Percentiles rank a stretch among this genome's conserved stretches.
These are phyloP conservation scores for Centropristis striata DNA, from an alignment of 2,113 vertebrate genomes.

Conservation along the genomic window DNA sequence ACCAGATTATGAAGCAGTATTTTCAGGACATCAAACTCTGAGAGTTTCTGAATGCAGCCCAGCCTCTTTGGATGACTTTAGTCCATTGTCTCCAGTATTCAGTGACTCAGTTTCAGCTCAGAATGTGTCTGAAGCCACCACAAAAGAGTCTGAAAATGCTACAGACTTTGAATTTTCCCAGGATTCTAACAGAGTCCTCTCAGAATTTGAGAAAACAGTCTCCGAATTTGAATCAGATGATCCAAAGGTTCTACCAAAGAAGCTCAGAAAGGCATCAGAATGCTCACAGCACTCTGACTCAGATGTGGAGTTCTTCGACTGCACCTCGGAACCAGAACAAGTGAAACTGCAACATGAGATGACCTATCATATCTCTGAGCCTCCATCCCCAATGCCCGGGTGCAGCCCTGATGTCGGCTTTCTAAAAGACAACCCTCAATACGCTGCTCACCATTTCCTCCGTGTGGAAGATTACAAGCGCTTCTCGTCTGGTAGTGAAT, in stretches of 20 bases:
- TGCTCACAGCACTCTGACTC: conserved; percentile 74
- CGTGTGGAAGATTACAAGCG: conserved; percentile 53
- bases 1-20: conserved; percentile 60
- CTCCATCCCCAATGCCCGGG: conserved; percentile 66
- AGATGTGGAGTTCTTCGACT: conserved; percentile 83
- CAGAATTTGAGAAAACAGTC: conserved; percentile 66
- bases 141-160: background rate
- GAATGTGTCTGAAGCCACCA: conserved; percentile 10
- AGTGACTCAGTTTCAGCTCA: conserved; percentile 40
- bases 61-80: conserved; percentile 45
- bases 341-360: conserved; percentile 19
- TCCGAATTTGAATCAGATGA: conserved; percentile 60
- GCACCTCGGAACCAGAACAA: conserved; percentile 78
- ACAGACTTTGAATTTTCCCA: conserved; percentile 57
- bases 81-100: conserved; percentile 55
- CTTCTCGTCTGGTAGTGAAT: conserved; percentile 74
- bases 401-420: conserved; percentile 46
- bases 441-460: conserved; percentile 31
- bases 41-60: conserved; percentile 54
- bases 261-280: background rate
- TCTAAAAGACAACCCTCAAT: conserved; percentile 20
- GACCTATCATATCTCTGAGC: conserved; percentile 72
- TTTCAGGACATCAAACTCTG: conserved; percentile 58
- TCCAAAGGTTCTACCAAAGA: background rate
- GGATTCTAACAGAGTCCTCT: conserved; percentile 60